Base-by-base conservation (phyloP, 2,797 vertebrate species). In the Helicolenus hilgendorfi region DNA sequence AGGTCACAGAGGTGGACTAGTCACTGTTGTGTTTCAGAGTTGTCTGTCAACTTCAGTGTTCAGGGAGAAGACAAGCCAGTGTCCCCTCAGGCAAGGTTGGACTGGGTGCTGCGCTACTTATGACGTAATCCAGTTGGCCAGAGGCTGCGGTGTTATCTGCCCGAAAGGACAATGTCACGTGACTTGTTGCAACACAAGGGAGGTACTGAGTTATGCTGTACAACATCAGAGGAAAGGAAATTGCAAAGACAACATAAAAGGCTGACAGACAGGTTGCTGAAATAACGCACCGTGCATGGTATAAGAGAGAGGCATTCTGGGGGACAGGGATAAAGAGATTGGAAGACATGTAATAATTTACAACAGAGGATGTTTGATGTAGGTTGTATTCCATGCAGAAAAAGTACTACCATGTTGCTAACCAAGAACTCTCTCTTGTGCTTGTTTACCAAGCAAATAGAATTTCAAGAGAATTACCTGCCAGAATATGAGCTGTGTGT, bases 121-220 rank as follows among this genome's bases (percentile, higher is more conserved):
- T 86, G 76, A 86, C 65, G 77, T 88, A 69, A 83, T 65, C 38
- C 11, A 26, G 72, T 20, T 33, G 60, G n/a, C 53, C 78, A 74
- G 73, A 83, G 77, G 72, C 56, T 77, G 53, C 10, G 0, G 56
- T 20, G 11, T 73, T 20, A 31, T 72, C 56, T 56, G 56, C 60
- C 27, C 20, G 14, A 24, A 27, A 81, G 75, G 74, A 76, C 60
- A 14, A 70, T 3, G 36, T 10, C 45, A 58, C 26, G 4, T 53
- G 63, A 65, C 56, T 31, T 8, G 64, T 41, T 81, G 49, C 45
- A 15, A 72, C 71, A 79, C 75, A 68, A 38, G 35, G 24, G 29
- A 53, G 58, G 9, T 24, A 53, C 56, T 33, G 64, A 49, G 59
- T 67, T 38, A 26, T 29, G 9, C 20, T 38, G 65, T 15, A 18